Evolutionary conservation across 2,113 vertebrate species (phyloP), one percentile per base, ranked within the genome.

Genomic region (Bagarius yarrelli): DNA sequence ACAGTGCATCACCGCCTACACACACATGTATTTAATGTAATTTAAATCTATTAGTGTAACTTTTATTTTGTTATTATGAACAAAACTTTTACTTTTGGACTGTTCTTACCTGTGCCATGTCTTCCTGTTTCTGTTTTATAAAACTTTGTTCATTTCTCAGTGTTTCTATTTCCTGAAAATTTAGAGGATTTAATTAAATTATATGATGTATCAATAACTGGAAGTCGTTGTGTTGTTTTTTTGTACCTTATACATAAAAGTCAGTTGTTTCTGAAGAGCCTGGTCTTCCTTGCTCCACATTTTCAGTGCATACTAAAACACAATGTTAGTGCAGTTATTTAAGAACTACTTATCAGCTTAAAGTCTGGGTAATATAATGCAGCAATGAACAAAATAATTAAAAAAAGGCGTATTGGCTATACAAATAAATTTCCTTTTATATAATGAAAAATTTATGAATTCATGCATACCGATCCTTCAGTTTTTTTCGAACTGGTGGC

Each of bases 51-150:
- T 30, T 1, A 70, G 36, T 40, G 3, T 40, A 40, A 40, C 36
- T 53, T 4, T 71, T 18, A n/a, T 32, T 14, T 27, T 21, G 14
- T 27, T 8, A 52, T 6, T 71, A 71, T 50, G 8, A 25, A 2
- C 66, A 50, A 16, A 2, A 16, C 8, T 14, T 3, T 27, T 18
- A 21, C 30, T 30, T 21, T 32, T 32, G 36, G 15, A 63, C 12
- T 23, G 52, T 11, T 79, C 2, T 78, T 86, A 90, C 89, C 84
- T 88, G 86, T n/a, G 73, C 81, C 80, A 89, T 81, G 82, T 84
- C 81, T 1, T 85, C 60, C 72, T 84, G 87, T 83, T 87, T 87
- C 76, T 85, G 85, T 84, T 82, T 71, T 78, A 86, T 86, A 73
- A 83, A 71, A 69, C 78, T 63, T 87, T 88, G 86, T 64, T 89